A percentile compares a stretch with the other conserved stretches of the same genome.
These are phyloP conservation scores for Sisyra nigra DNA, from an alignment of 2,888 invertebrate species.

Conservation along the genomic window DNA sequence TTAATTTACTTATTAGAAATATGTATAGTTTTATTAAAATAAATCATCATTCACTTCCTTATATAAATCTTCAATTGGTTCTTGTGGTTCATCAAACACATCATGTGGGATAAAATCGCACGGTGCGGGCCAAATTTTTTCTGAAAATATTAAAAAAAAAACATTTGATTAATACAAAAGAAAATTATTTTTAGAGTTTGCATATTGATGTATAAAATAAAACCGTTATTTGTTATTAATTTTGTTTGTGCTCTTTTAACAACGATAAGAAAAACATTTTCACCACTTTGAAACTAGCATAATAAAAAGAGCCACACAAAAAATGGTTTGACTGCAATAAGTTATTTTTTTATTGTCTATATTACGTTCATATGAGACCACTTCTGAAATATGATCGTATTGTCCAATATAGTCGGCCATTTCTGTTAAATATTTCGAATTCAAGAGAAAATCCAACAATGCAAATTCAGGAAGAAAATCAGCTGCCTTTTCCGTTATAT, in stretches of 20 bases:
- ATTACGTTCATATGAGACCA: neutral
- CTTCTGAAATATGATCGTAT: neutral
- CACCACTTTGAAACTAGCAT: too few relatives aligned
- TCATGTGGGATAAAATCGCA: conserved; percentile 18
- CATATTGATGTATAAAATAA: too few relatives aligned
- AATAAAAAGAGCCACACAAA: too few relatives aligned
- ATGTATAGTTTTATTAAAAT: too few relatives aligned
- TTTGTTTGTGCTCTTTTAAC: too few relatives aligned
- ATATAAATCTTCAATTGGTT: conserved; percentile 15
- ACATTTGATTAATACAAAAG: too few relatives aligned
- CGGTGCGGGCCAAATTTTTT: conserved; percentile 19
- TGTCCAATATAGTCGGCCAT: neutral
- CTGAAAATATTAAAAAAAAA: conserved; percentile 14
- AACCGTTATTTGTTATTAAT: too few relatives aligned
- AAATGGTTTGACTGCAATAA: too few relatives aligned
- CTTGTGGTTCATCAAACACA: conserved; percentile 16
- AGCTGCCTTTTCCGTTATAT: neutral
- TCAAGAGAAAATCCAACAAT: neutral
- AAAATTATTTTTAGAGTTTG: too few relatives aligned
- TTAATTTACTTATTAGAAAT: too few relatives aligned
- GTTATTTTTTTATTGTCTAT: too few relatives aligned
- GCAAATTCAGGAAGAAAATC: conserved; percentile 4
- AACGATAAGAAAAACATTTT: too few relatives aligned
- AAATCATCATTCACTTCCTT: neutral
- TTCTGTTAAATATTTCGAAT: neutral